phyloP scores from a whole-genome alignment of 1,140 invertebrate genomes.

The Oryzaephilus surinamensis region DNA sequence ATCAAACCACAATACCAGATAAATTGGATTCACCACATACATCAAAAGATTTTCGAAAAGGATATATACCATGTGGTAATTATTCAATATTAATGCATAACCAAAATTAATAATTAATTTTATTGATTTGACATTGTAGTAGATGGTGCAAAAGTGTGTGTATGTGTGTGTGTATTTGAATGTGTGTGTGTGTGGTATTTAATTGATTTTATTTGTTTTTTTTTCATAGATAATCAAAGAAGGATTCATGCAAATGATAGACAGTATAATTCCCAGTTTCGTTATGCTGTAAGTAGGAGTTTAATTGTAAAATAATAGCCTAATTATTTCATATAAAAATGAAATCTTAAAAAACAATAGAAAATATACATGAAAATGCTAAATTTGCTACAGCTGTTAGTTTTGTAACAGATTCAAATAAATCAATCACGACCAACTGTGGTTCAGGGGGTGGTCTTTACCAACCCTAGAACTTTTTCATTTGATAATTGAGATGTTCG shows the following conservation, averaged over 20 bases:
- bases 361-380: too few relatives aligned
- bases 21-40: conserved; percentile 43
- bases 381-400: too few relatives aligned
- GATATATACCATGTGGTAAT: conserved; percentile 43
- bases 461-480: too few relatives aligned
- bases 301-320: too few relatives aligned
- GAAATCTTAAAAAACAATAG: too few relatives aligned
- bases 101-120: not conserved
- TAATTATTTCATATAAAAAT: too few relatives aligned
- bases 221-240: conserved; percentile 82
- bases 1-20: conserved; percentile 45
- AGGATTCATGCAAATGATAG: conserved; percentile 92
- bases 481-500: too few relatives aligned
- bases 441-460: too few relatives aligned
- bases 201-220: conserved; percentile 20
- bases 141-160: not conserved
- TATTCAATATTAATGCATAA: conserved; percentile 7
- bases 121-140: not conserved
- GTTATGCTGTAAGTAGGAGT: conserved; percentile 84
- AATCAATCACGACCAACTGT: too few relatives aligned
- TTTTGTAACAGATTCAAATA: too few relatives aligned
- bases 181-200: too few relatives aligned
- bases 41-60: conserved; percentile 41
- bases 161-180: not conserved
- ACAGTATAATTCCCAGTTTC: conserved; percentile 88